Percentiles rank a stretch among this genome's conserved stretches.
phyloP scores from a whole-genome alignment of 2,888 invertebrate species.

The Toxonevra muliebris region DNA sequence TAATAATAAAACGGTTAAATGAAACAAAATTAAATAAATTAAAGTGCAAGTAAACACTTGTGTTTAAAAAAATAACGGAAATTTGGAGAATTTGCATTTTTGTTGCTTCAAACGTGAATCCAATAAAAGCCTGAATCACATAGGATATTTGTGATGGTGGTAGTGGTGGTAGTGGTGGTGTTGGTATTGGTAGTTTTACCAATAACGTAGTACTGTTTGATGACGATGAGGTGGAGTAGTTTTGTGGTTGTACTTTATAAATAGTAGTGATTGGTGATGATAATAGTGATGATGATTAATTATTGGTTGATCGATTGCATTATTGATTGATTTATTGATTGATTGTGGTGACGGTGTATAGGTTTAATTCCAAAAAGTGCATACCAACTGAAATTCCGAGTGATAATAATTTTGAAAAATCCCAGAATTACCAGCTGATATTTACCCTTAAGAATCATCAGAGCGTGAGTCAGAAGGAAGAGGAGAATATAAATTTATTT shows the following conservation, averaged over 20 bases:
- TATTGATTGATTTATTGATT: constrained; percentile 15
- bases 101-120: no score
- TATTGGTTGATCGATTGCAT: constrained; percentile 24
- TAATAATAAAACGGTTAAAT: constrained; percentile 20
- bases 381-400: constrained; percentile 93
- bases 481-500: constrained; percentile 11
- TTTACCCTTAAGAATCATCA: constrained; percentile 71
- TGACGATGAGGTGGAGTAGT: constrained; percentile 3
- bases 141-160: neutral
- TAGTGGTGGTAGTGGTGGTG: no score
- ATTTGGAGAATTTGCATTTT: no score
- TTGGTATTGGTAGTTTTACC: neutral
- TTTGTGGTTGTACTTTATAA: neutral
- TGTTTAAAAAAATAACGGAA: constrained; percentile 11
- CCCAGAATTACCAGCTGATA: constrained; percentile 99
- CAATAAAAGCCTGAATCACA: no score
- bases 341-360: constrained; percentile 40
- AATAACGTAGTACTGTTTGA: neutral
- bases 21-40: constrained; percentile 22
- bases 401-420: constrained; percentile 66
- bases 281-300: constrained; percentile 20
- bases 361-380: constrained; percentile 65
- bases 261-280: neutral
- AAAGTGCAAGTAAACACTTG: constrained; percentile 10
- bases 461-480: constrained; percentile 19